These are phyloP conservation scores for Pteropus alecto DNA, from an alignment of 2,113 vertebrate genomes.

Conservation along the genomic window DNA sequence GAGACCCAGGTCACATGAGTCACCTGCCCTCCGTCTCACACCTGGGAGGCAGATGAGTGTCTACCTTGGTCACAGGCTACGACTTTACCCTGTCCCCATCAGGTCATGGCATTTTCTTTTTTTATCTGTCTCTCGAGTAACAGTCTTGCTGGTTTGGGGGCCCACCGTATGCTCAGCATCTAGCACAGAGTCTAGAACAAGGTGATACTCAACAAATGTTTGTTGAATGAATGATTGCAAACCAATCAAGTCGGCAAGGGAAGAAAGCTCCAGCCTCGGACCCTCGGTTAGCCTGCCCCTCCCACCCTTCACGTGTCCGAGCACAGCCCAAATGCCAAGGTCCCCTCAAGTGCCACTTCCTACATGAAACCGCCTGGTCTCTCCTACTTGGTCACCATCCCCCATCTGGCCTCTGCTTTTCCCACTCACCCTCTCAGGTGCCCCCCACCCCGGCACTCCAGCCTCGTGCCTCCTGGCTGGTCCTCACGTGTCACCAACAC, in stretches of 20 bases:
- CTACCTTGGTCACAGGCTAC: not conserved
- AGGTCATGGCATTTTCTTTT: not conserved
- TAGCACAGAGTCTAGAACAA: not conserved
- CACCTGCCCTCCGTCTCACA: not conserved
- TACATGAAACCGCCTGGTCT: not conserved
- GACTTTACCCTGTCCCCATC: not conserved
- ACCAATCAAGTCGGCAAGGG: accelerated
- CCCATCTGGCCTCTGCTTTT: not conserved
- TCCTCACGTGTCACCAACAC: not conserved
- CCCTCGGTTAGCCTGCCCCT: not conserved
- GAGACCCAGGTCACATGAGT: not conserved
- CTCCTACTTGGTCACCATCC: not conserved
- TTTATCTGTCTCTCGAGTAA: not conserved
- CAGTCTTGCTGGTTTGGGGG: not conserved
- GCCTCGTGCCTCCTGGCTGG: not conserved
- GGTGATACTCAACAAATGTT: accelerated
- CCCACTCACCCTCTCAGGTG: too few relatives aligned
- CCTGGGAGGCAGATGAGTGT: not conserved
- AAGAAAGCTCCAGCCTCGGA: not conserved
- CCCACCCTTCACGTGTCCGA: not conserved
- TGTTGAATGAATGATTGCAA: accelerated
- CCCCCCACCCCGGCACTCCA: accelerated
- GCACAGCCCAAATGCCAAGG: not conserved
- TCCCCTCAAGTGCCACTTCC: not conserved
- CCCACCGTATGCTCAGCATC: not conserved